phyloP scores from a whole-genome alignment of 2,113 vertebrate species.

The Daboia siamensis region DNA sequence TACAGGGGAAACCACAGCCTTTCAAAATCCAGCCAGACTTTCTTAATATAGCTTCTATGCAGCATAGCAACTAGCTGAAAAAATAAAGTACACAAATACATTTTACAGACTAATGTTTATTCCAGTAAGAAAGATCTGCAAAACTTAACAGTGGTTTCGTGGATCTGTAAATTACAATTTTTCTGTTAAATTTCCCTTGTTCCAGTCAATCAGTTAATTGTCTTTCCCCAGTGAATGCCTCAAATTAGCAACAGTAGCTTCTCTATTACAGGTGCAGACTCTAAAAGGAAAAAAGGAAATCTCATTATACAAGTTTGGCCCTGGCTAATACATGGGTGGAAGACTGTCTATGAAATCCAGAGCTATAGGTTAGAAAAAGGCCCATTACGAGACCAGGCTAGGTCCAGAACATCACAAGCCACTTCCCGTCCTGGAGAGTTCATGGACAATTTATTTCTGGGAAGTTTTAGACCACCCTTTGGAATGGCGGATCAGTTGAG shows the following conservation, averaged over 20 bases:
- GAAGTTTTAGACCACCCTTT: neutral
- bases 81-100: neutral
- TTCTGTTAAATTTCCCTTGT: slow-evolving; percentile 10
- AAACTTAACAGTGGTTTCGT: neutral
- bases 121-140: neutral
- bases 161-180: neutral
- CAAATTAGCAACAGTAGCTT: slow-evolving; percentile 14
- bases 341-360: neutral
- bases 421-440: neutral
- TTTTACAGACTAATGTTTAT: neutral
- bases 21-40: neutral
- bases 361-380: neutral
- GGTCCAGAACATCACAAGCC: neutral
- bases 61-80: neutral
- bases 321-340: neutral
- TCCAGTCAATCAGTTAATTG: neutral
- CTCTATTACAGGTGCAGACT: neutral
- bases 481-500: neutral
- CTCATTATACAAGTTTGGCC: neutral
- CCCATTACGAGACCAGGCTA: neutral
- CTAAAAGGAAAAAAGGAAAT: neutral
- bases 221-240: neutral
- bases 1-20: neutral
- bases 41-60: slow-evolving; percentile 1
- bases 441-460: neutral